Percentiles rank a stretch among this genome's conserved stretches.
Evolutionary conservation across 2,888 invertebrate species (phyloP).

Genomic region (Drosophila longiperda): DNA sequence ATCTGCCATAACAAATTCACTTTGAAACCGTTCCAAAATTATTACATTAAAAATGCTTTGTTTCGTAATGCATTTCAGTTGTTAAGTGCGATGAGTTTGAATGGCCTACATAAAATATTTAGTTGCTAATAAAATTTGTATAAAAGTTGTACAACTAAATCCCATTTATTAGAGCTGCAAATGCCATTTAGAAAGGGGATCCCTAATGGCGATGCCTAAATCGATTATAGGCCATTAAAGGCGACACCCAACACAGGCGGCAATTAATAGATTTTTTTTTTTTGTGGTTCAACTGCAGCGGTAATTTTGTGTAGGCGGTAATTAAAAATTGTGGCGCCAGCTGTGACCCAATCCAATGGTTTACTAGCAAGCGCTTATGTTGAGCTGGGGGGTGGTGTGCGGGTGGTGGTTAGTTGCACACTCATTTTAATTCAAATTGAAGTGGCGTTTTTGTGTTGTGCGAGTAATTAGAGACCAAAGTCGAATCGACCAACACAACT

Average conservation of each 20-base stretch:
- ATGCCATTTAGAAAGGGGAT: conserved; percentile 52
- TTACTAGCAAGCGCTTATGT: neutral
- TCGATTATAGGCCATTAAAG: conserved; percentile 74
- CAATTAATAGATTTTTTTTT: conserved; percentile 67
- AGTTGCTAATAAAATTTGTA: neutral
- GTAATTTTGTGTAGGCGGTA: conserved; percentile 75
- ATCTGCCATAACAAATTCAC: neutral
- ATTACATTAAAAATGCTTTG: neutral
- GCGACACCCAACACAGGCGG: conserved; percentile 49
- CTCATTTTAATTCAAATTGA: conserved; percentile 78
- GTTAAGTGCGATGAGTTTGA: neutral
- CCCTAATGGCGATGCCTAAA: conserved; percentile 65
- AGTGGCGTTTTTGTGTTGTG: conserved; percentile 75
- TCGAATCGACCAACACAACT: conserved; percentile 73
- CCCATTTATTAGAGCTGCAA: conserved; percentile 64
- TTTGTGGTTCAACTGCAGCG: conserved; percentile 49
- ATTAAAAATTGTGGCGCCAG: conserved; percentile 76
- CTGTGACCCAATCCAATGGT: conserved; percentile 57
- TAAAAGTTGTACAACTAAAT: conserved; percentile 19
- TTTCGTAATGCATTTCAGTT: neutral
- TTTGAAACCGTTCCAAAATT: neutral
- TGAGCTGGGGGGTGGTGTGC: neutral
- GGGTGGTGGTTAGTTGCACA: conserved; percentile 19
- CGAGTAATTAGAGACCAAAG: conserved; percentile 76
- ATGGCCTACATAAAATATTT: neutral